Base-by-base conservation (phyloP, 1,140 invertebrate genomes). In the Riptortus pedestris region DNA sequence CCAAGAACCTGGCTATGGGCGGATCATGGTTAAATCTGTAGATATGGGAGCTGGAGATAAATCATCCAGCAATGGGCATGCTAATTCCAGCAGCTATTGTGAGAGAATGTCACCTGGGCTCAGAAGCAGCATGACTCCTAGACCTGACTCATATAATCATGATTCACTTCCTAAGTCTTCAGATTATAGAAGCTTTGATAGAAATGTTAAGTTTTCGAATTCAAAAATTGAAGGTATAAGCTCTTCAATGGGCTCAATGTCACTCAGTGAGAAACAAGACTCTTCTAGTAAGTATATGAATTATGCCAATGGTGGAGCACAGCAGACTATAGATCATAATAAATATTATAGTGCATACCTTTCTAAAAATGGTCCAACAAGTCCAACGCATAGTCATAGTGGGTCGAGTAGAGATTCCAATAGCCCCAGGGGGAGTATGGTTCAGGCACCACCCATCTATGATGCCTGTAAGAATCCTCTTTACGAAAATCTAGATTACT, bases 401-500 rank as follows among this genome's bases (percentile, higher is more conserved):
- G 79, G 80, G 65, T 78, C 81, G 64, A 82, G 81, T 62, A 79
- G 81, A 68, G 81, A 78, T 67, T 79, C 83, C 22, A 80, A 82
- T 60, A 84, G 81, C 73, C 83, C 83, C 62, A 76, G 83, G 70
- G 77, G 78, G 11, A 79, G 77, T 68, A 68, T 79, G 38, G 72
- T 71, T 16, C 71, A 63, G 22, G 45, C 29, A 45, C 71, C 66
- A 31, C 38, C 20, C 61, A 24, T 55, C 22, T 57, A 28, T 38
- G 66, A 70, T 60, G 65, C 70, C 29, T 75, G 75, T 57, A 76
- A 72, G 69, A 80, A 79, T 58, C 85, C 82, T 28, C 83, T 90
- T 24, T 90, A 90, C 73, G 88, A 90, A 73, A 90, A 91, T 74
- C 79, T 90, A 45, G 86, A 88, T 66, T 88, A 87, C 73, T 88